A percentile compares a stretch with the other conserved stretches of the same genome.
Conservation (phyloP, 2,797 vertebrate genomes). For the Florisuga fusca region DNA sequence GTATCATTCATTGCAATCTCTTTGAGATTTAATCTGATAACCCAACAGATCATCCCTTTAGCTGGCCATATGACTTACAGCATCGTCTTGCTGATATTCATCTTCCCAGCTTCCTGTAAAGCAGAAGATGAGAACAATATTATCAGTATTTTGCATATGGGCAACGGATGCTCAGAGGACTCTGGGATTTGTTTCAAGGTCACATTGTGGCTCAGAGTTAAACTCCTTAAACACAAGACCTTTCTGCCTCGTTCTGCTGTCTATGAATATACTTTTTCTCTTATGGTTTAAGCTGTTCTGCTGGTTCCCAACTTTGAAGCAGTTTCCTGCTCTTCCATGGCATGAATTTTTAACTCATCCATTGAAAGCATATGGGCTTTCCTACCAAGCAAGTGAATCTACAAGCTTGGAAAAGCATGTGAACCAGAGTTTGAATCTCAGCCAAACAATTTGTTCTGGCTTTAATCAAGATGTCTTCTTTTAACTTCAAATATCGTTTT, state of each 20-base stretch:
- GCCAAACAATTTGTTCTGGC: constrained; percentile 78
- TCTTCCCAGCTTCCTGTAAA: constrained; percentile 18
- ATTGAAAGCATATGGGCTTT: constrained; percentile 66
- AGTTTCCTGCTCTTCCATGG: constrained; percentile 58
- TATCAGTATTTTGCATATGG: constrained; percentile 22
- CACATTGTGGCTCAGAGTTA: background rate
- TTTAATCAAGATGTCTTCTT: constrained; percentile 77
- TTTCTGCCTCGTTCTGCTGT: background rate
- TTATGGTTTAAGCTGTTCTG: constrained; percentile 18
- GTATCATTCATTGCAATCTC: background rate
- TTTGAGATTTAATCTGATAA: background rate
- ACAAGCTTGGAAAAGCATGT: constrained; percentile 65
- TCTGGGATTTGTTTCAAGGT: background rate
- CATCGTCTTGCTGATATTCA: background rate
- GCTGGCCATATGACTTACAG: background rate
- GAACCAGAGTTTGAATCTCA: constrained; percentile 62
- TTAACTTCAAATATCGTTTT: constrained; percentile 74
- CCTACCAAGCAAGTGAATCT: constrained; percentile 36
- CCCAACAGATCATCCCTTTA: background rate
- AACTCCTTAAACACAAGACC: constrained; percentile 8
- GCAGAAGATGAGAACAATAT: background rate
- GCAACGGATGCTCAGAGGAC: constrained; percentile 2
- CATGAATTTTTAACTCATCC: constrained; percentile 52
- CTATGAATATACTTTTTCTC: constrained; percentile 21
- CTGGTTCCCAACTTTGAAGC: constrained; percentile 63